Evolutionary conservation across 2,797 vertebrate species (phyloP).

Genomic region (Pangasius sanitwongsei): DNA sequence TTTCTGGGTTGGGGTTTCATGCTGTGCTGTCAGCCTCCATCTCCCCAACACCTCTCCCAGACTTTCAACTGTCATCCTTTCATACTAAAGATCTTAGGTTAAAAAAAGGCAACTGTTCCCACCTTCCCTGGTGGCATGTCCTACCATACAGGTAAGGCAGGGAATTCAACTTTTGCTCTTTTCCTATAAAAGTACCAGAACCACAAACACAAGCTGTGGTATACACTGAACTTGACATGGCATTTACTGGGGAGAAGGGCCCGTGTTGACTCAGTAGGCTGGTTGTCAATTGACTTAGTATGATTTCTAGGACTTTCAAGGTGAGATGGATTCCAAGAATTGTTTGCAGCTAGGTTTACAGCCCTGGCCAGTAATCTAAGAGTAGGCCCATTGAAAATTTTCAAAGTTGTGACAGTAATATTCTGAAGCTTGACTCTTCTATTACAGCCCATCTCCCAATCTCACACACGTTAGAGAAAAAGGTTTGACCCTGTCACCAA

Average conservation of each 20-base stretch:
- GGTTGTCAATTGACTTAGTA: conserved; percentile 26
- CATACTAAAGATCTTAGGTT: neutral
- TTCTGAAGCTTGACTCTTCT: conserved; percentile 21
- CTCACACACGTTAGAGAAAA: conserved; percentile 22
- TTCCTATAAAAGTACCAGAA: conserved; percentile 4
- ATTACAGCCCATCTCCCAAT: conserved; percentile 21
- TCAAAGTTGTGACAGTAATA: conserved; percentile 30
- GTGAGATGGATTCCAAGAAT: neutral
- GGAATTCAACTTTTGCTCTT: conserved; percentile 24
- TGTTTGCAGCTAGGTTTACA: conserved; percentile 26
- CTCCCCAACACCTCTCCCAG: neutral
- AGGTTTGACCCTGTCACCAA: conserved; percentile 38
- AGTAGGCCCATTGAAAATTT: conserved; percentile 31
- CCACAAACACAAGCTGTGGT: neutral
- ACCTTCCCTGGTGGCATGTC: neutral
- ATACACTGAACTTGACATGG: conserved; percentile 18
- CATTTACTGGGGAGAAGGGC: conserved; percentile 12
- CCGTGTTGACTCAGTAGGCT: conserved; percentile 11
- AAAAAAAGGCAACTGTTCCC: conserved; percentile 25
- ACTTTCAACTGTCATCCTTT: conserved; percentile 13
- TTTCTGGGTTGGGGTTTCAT: conserved; percentile 21
- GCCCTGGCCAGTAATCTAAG: conserved; percentile 25
- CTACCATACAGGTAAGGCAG: conserved; percentile 6
- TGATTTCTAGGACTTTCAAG: conserved; percentile 18
- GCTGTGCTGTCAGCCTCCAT: conserved; percentile 18